Evolutionary conservation across 2,888 invertebrate species (phyloP).

Genomic region (Anaspis maculata): DNA sequence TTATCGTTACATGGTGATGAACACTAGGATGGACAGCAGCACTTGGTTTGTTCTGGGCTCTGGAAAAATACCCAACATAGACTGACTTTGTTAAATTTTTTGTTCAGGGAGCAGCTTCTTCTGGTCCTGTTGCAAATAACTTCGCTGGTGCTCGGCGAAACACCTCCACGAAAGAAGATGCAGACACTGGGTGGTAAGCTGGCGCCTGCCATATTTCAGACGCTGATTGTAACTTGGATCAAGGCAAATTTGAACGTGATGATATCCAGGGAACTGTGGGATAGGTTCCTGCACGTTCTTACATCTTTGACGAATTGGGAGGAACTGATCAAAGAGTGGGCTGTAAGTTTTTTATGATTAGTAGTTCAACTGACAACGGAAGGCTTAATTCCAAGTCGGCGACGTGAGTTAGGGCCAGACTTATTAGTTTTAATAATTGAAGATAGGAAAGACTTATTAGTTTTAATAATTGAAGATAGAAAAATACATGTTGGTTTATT

Average conservation of each 20-base stretch:
- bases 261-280: conserved; percentile 85
- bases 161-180: conserved; percentile 67
- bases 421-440: too few species aligned
- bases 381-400: too few species aligned
- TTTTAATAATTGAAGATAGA: too few species aligned
- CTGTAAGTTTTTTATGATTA: conserved; percentile 51
- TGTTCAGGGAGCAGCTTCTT: conserved; percentile 77
- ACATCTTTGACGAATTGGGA: conserved; percentile 88
- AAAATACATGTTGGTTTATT: too few species aligned
- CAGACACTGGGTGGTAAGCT: conserved; percentile 70
- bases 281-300: conserved; percentile 80
- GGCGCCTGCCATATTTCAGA: conserved; percentile 83
- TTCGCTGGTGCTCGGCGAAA: conserved; percentile 76
- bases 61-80: neutral
- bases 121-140: conserved; percentile 86
- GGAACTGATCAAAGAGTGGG: conserved; percentile 93
- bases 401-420: too few species aligned
- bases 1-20: conserved; percentile 95
- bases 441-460: too few species aligned
- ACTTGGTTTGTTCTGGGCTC: conserved; percentile 63
- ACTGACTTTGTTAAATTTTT: conserved; percentile 8
- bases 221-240: conserved; percentile 95
- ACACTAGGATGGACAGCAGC: conserved; percentile 81
- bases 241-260: conserved; percentile 92
- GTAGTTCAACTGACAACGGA: neutral